phyloP scores from a whole-genome alignment of 2,113 vertebrate genomes.

The Edolisoma coerulescens region DNA sequence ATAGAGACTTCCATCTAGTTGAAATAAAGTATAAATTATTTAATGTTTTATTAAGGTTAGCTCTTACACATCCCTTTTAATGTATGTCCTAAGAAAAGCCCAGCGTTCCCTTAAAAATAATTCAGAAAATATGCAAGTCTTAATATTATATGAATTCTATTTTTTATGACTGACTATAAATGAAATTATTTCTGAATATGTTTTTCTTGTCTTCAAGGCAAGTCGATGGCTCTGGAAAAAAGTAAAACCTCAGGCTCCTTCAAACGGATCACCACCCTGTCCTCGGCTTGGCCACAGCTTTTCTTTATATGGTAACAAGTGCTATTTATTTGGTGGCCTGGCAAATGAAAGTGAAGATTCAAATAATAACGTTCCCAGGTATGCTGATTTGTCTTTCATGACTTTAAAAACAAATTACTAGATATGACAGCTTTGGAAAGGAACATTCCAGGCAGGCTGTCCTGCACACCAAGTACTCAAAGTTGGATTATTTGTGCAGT shows the following conservation, averaged over 20 bases:
- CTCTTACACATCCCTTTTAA: neutral
- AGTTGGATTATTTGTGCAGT: neutral
- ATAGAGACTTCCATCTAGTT: neutral
- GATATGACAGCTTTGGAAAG: neutral
- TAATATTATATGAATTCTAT: neutral
- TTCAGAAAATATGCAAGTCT: neutral
- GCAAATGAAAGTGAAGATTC: constrained; percentile 91
- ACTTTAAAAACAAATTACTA: neutral
- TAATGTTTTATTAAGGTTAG: neutral
- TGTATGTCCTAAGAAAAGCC: neutral
- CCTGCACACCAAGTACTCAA: neutral
- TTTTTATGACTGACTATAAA: neutral
- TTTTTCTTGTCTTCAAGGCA: constrained; percentile 76
- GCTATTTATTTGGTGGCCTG: constrained; percentile 87
- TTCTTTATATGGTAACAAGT: constrained; percentile 87
- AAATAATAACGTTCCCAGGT: constrained; percentile 93
- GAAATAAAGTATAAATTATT: neutral
- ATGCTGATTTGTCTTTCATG: constrained; percentile 7
- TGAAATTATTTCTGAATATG: neutral
- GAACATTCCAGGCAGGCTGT: neutral
- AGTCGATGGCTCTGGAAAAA: constrained; percentile 99
- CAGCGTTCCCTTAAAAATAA: neutral
- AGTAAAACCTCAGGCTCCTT: constrained; percentile 85
- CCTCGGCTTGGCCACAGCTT: constrained; percentile 89
- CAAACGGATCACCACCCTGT: constrained; percentile 82